Evolutionary conservation across 2,797 vertebrate species (phyloP).

Genomic region (Nannoperca obscura): DNA sequence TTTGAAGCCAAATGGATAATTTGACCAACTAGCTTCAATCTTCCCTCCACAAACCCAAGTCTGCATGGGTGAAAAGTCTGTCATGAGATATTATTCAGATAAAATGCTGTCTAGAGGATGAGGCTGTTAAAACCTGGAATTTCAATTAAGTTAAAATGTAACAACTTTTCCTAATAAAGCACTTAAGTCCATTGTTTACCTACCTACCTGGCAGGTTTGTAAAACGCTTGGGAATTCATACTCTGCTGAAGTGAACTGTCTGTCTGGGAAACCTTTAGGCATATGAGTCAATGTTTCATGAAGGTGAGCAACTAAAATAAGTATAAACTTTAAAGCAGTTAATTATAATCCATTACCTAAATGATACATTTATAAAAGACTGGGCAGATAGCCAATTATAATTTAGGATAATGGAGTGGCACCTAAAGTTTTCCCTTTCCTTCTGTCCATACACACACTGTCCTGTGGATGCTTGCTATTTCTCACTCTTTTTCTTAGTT

Average conservation of each 20-base stretch:
- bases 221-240: constrained; percentile 16
- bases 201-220: constrained; percentile 33
- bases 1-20: constrained; percentile 50
- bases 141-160: constrained; percentile 45
- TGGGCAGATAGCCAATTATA: too few species aligned
- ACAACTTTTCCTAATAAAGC: constrained; percentile 36
- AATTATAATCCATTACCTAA: not conserved
- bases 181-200: constrained; percentile 21
- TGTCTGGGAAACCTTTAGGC: not conserved
- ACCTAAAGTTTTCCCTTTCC: not conserved
- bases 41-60: constrained; percentile 35
- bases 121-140: constrained; percentile 43
- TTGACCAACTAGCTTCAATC: constrained; percentile 36
- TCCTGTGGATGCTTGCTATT: not conserved
- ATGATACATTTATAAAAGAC: not conserved
- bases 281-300: not conserved
- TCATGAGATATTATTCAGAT: constrained; percentile 8
- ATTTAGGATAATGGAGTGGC: too few species aligned
- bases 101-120: not conserved
- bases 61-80: constrained; percentile 20
- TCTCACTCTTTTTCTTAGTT: not conserved
- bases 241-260: not conserved
- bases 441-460: not conserved
- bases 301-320: not conserved
- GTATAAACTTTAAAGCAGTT: not conserved